Conservation (phyloP, 2,113 vertebrate species). For the Cinclus cinclus region DNA sequence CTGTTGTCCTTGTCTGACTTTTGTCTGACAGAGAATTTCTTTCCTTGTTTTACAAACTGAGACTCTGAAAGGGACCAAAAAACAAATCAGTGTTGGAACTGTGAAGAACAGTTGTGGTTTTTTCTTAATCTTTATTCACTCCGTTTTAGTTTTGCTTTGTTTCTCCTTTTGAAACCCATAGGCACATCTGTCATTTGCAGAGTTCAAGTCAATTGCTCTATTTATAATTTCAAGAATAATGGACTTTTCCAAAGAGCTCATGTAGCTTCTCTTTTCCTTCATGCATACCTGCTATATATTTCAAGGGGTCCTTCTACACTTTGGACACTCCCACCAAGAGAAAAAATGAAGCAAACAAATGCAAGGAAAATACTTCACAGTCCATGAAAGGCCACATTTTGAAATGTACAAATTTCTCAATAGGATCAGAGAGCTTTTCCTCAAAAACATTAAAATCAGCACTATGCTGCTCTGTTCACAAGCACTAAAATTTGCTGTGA, state of each 20-base stretch:
- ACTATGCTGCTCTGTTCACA: not conserved
- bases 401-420: not conserved
- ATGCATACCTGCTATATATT: not conserved
- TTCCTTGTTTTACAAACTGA: not conserved
- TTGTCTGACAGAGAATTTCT: not conserved
- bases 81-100: not conserved
- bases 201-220: not conserved
- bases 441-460: not conserved
- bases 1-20: not conserved
- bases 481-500: not conserved
- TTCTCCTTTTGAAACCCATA: not conserved
- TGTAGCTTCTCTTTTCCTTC: not conserved
- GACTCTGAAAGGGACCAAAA: not conserved
- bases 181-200: not conserved
- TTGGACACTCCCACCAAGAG: not conserved
- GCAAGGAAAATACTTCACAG: not conserved
- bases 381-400: not conserved
- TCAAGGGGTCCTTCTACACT: not conserved
- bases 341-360: not conserved
- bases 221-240: not conserved
- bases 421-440: not conserved
- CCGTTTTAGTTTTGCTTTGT: not conserved
- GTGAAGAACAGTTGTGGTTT: not conserved
- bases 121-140: not conserved
- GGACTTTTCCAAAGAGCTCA: not conserved